Conservation (phyloP, 2,888 invertebrate genomes). For the Drosophila monieri region DNA sequence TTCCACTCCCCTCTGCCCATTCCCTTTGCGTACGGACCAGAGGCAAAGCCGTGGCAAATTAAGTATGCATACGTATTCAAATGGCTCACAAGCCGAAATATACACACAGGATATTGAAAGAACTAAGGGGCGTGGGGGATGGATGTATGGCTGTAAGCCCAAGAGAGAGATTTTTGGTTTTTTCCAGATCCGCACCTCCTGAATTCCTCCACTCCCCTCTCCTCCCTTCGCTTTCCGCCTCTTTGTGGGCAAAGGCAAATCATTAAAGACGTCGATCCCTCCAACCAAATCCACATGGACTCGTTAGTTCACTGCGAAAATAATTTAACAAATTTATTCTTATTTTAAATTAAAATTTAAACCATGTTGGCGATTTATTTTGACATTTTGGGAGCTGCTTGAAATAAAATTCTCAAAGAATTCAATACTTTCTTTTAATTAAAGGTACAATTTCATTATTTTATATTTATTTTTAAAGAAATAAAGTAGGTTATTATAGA, state of each 20-base stretch:
- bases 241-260: slow-evolving; percentile 61
- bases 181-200: slow-evolving; percentile 57
- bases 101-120: slow-evolving; percentile 35
- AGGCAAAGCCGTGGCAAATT: slow-evolving; percentile 67
- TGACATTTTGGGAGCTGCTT: too few species aligned
- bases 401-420: too few species aligned
- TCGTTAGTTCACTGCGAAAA: slow-evolving; percentile 13
- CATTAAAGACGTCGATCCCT: slow-evolving; percentile 57
- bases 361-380: too few species aligned
- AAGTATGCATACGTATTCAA: slow-evolving; percentile 80
- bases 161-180: slow-evolving; percentile 73
- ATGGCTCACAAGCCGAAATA: slow-evolving; percentile 60
- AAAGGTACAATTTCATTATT: too few species aligned
- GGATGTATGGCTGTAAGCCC: slow-evolving; percentile 47
- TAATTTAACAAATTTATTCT: neutral
- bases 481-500: too few species aligned
- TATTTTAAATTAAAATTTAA: too few species aligned
- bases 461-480: too few species aligned
- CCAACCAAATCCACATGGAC: slow-evolving; percentile 27
- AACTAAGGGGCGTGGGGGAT: slow-evolving; percentile 4
- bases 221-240: slow-evolving; percentile 1
- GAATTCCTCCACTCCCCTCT: neutral
- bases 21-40: slow-evolving; percentile 39
- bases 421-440: too few species aligned
- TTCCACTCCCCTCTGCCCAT: neutral